Evolutionary conservation across 1,140 invertebrate genomes (phyloP).

Genomic region (Hypothenemus hampei): DNA sequence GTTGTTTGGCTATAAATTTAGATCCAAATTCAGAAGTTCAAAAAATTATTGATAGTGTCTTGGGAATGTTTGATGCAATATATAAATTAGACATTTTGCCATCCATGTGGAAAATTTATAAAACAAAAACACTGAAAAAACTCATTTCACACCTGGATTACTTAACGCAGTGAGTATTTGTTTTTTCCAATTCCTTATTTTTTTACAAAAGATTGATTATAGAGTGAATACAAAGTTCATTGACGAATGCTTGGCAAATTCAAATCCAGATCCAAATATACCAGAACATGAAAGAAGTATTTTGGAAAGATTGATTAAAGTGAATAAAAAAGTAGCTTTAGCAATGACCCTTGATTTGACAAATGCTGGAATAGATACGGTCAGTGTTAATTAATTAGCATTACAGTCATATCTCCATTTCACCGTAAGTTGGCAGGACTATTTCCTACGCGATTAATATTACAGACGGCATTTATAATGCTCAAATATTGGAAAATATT

Average conservation of each 20-base stretch:
- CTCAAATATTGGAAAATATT: no score
- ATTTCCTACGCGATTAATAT: no score
- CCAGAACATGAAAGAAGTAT: constrained; percentile 47
- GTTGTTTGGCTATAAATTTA: constrained; percentile 22
- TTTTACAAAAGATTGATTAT: neutral
- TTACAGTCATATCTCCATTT: neutral
- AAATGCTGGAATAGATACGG: constrained; percentile 71
- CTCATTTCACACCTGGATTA: constrained; percentile 34
- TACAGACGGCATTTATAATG: no score
- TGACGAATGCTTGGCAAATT: constrained; percentile 41
- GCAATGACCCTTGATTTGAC: constrained; percentile 69
- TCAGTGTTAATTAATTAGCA: constrained; percentile 40
- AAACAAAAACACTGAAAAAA: constrained; percentile 49
- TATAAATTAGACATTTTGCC: constrained; percentile 58
- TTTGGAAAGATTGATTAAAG: constrained; percentile 51
- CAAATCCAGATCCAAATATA: constrained; percentile 31
- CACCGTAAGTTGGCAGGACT: no score
- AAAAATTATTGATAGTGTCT: constrained; percentile 15
- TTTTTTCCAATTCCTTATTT: neutral
- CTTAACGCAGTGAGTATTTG: constrained; percentile 19
- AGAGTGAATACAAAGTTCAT: constrained; percentile 33
- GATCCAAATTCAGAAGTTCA: constrained; percentile 17
- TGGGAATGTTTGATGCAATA: constrained; percentile 53
- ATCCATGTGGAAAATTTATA: constrained; percentile 57
- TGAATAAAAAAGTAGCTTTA: constrained; percentile 51